A percentile compares a stretch with the other conserved stretches of the same genome.
phyloP scores from a whole-genome alignment of 2,888 invertebrate genomes.

The Eudiplozoon nipponicum region DNA sequence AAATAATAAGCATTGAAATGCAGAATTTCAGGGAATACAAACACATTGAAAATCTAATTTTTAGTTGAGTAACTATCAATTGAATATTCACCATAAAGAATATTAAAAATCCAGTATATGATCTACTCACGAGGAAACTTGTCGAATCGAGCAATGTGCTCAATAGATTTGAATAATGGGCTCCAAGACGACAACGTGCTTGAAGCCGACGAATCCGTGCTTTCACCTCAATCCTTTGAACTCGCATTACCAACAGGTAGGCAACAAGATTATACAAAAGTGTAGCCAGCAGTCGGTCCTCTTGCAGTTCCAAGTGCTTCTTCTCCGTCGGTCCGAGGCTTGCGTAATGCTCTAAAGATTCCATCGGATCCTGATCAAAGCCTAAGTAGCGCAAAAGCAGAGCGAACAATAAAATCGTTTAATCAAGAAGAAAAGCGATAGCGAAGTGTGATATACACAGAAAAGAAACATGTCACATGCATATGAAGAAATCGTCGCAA shows the following conservation, averaged over 20 bases:
- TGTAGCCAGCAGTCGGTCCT: slow-evolving; percentile 67
- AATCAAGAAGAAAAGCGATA: too few species aligned
- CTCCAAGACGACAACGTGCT: slow-evolving; percentile 87
- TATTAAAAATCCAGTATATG: too few species aligned
- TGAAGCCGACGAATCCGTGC: slow-evolving; percentile 47
- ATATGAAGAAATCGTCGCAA: too few species aligned
- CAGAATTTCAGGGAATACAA: too few species aligned
- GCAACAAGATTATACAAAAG: slow-evolving; percentile 79
- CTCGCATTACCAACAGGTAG: slow-evolving; percentile 64
- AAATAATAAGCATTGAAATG: too few species aligned
- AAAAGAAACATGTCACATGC: too few species aligned
- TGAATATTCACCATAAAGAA: too few species aligned
- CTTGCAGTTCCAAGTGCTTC: slow-evolving; percentile 79
- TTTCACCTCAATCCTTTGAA: slow-evolving; percentile 29
- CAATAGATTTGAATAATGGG: slow-evolving; percentile 80
- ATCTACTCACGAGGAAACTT: slow-evolving; percentile 47
- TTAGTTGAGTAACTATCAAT: too few species aligned
- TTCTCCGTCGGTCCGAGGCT: slow-evolving; percentile 22
- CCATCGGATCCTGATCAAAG: background rate
- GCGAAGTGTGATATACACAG: too few species aligned
- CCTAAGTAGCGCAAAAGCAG: too few species aligned
- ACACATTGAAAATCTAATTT: too few species aligned
- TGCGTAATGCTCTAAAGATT: background rate
- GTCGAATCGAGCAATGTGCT: slow-evolving; percentile 76
- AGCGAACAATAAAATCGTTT: too few species aligned